A percentile compares a stretch with the other conserved stretches of the same genome.
Conservation (phyloP, 2,113 vertebrate species). For the Thamnophis sirtalis region DNA sequence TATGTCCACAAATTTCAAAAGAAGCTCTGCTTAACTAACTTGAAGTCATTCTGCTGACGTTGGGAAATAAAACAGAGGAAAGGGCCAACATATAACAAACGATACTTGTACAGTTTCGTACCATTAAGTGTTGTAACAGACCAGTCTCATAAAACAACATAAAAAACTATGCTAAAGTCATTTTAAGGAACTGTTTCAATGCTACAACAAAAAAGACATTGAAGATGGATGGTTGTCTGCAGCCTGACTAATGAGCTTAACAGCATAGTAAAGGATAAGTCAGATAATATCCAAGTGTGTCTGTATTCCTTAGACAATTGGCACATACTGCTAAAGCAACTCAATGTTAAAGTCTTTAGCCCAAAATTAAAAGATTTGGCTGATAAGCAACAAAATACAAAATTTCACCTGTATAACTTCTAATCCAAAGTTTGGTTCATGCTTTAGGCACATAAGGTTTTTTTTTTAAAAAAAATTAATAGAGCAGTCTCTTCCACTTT, state of each 20-base stretch:
- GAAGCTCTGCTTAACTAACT: constrained; percentile 50
- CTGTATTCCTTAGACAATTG: background rate
- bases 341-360: background rate
- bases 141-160: constrained; percentile 42
- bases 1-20: constrained; percentile 36
- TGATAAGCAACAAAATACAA: background rate
- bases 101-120: constrained; percentile 50
- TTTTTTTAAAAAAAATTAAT: background rate
- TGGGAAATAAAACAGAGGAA: constrained; percentile 57
- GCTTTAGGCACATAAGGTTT: too few relatives aligned
- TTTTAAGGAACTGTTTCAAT: constrained; percentile 49
- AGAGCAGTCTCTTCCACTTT: background rate
- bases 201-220: constrained; percentile 43
- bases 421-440: background rate
- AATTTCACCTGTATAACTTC: background rate
- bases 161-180: constrained; percentile 29
- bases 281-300: background rate
- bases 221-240: constrained; percentile 24
- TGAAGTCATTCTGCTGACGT: constrained; percentile 61
- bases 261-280: background rate
- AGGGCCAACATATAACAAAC: constrained; percentile 42
- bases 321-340: background rate
- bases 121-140: constrained; percentile 59
- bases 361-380: background rate
- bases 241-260: constrained; percentile 6